Conservation (phyloP, 2,797 vertebrate genomes). For the Gymnocypris eckloni region DNA sequence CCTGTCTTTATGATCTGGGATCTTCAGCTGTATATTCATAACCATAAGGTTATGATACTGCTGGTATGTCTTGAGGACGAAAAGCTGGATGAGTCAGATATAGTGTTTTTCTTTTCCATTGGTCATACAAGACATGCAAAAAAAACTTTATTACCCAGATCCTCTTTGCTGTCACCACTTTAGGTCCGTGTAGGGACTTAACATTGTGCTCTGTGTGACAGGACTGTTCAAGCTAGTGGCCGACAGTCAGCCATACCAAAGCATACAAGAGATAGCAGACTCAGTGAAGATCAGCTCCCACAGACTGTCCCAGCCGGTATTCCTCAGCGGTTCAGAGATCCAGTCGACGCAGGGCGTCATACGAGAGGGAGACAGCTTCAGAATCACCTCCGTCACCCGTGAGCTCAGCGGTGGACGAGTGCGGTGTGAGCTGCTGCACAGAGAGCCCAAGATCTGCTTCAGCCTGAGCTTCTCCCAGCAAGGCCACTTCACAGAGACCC, state of each 20-base stretch:
- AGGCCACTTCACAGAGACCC: conserved; percentile 82
- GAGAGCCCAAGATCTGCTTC: conserved; percentile 70
- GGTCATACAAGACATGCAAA: not conserved
- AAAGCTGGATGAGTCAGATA: not conserved
- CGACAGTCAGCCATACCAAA: conserved; percentile 80
- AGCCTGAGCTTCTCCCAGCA: conserved; percentile 75
- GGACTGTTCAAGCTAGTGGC: conserved; percentile 82
- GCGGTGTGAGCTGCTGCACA: conserved; percentile 72
- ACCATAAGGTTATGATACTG: not conserved
- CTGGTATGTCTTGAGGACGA: not conserved
- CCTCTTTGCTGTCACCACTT: no score
- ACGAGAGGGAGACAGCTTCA: conserved; percentile 73
- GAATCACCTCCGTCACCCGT: conserved; percentile 73
- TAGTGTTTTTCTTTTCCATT: not conserved
- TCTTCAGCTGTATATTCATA: not conserved
- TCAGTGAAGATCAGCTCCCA: conserved; percentile 75
- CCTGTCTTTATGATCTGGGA: not conserved
- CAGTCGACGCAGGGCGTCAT: conserved; percentile 69
- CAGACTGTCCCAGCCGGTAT: conserved; percentile 75
- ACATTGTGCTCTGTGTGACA: conserved; percentile 54
- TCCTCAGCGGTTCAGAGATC: conserved; percentile 73
- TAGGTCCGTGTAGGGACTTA: not conserved
- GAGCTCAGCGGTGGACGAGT: conserved; percentile 63
- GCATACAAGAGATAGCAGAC: conserved; percentile 77
- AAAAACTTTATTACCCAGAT: not conserved